A percentile compares a stretch with the other conserved stretches of the same genome.
These are phyloP conservation scores for Oithona nana DNA, from an alignment of 2,888 invertebrate genomes.

Conservation along the genomic window DNA sequence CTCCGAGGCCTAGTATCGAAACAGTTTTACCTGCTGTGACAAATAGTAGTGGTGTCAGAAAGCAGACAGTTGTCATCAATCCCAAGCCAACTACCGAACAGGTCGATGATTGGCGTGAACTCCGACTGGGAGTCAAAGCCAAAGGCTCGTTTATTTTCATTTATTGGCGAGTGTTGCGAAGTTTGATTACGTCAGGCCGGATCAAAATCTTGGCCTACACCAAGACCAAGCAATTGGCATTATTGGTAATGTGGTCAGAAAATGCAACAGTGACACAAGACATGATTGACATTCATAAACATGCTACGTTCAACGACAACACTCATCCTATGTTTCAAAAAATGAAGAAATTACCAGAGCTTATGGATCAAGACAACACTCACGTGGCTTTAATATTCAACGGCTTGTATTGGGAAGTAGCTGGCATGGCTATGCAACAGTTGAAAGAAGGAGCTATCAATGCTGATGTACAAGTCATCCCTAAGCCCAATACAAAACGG, in stretches of 20 bases:
- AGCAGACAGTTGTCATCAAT: too few species aligned
- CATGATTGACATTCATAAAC: background rate
- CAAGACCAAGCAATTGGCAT: background rate
- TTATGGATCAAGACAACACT: background rate
- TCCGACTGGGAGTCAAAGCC: background rate
- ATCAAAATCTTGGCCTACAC: background rate
- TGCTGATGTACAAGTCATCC: background rate
- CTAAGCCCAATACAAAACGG: background rate
- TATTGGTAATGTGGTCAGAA: background rate
- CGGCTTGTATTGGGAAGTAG: slow-evolving; percentile 3
- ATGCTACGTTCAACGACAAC: background rate
- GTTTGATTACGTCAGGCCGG: background rate
- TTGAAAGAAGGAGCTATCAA: background rate
- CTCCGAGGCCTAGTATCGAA: too few species aligned
- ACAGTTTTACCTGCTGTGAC: too few species aligned
- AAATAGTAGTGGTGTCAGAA: too few species aligned
- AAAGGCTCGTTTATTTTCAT: background rate
- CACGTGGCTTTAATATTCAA: background rate
- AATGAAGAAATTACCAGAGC: background rate
- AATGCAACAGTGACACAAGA: background rate
- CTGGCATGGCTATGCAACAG: background rate
- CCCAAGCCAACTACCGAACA: background rate
- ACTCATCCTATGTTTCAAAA: background rate
- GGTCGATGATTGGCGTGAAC: background rate
- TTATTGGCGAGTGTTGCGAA: background rate